These are phyloP conservation scores for Sturnira hondurensis DNA, from an alignment of 2,113 vertebrate species.

Conservation along the genomic window DNA sequence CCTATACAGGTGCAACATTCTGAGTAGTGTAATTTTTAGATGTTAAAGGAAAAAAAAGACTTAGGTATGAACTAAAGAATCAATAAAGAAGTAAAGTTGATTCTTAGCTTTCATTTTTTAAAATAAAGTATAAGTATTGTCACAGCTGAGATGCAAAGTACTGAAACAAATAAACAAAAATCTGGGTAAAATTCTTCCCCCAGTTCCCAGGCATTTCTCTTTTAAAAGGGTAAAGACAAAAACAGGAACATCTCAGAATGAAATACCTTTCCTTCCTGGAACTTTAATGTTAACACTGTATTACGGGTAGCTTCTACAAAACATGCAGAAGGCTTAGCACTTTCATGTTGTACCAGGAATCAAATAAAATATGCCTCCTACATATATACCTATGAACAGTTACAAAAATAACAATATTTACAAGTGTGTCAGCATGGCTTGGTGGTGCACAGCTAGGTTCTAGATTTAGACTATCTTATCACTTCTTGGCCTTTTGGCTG, in stretches of 20 bases:
- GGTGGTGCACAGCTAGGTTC: not conserved
- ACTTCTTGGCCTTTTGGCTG: not conserved
- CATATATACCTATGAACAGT: not conserved
- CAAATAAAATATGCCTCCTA: not conserved
- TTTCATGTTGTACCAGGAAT: not conserved
- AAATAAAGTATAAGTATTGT: not conserved
- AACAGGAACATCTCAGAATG: not conserved
- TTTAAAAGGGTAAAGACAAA: slow-evolving; percentile 3
- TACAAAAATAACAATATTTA: not conserved
- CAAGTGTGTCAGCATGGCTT: not conserved
- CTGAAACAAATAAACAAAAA: not conserved
- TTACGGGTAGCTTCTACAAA: not conserved
- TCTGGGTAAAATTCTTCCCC: not conserved
- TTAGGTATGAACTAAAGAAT: not conserved
- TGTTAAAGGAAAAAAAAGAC: not conserved
- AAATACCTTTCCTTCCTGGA: not conserved
- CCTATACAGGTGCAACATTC: not conserved
- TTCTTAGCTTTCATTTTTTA: not conserved
- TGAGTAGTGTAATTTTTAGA: not conserved
- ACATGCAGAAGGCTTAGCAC: not conserved
- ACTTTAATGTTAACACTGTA: not conserved
- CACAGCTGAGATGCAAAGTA: not conserved
- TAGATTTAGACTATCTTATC: not conserved
- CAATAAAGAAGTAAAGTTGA: not conserved
- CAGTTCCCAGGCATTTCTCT: not conserved